Percentiles rank a stretch among this genome's conserved stretches.
Conservation (phyloP, 2,797 vertebrate species). For the Danio choprae region DNA sequence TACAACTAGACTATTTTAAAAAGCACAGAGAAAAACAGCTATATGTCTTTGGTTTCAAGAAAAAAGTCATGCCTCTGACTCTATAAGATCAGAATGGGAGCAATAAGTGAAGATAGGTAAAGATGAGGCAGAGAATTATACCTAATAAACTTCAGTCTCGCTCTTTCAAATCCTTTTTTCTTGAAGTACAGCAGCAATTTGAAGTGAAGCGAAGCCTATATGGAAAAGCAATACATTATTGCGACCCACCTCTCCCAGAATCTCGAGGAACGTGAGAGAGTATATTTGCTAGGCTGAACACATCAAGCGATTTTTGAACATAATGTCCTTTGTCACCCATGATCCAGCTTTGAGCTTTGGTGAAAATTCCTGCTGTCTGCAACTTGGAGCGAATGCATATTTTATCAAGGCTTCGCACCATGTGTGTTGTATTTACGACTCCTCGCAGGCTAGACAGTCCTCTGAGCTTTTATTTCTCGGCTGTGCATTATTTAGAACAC, state of each 20-base stretch:
- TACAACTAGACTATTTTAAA: constrained; percentile 13
- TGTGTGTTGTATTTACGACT: constrained; percentile 79
- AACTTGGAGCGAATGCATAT: constrained; percentile 65
- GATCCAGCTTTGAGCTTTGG: constrained; percentile 42
- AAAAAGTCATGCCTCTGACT: constrained; percentile 43
- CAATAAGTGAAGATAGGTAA: constrained; percentile 37
- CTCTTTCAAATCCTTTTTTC: neutral
- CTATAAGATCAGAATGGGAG: constrained; percentile 63
- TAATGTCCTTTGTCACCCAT: constrained; percentile 66
- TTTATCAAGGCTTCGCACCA: constrained; percentile 64
- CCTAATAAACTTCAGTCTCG: constrained; percentile 26
- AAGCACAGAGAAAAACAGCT: neutral
- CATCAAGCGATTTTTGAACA: constrained; percentile 52
- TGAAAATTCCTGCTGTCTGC: constrained; percentile 61
- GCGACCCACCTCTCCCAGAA: neutral
- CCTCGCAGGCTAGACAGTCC: constrained; percentile 71
- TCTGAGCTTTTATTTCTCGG: constrained; percentile 58
- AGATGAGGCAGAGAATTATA: constrained; percentile 12
- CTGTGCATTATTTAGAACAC: constrained; percentile 73
- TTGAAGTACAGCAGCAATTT: constrained; percentile 31
- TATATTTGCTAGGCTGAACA: constrained; percentile 15
- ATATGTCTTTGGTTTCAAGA: constrained; percentile 35
- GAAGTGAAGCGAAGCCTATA: constrained; percentile 11
- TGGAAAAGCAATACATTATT: constrained; percentile 24
- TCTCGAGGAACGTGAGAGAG: neutral